Evolutionary conservation across 2,888 invertebrate species (phyloP).

Genomic region (Ashinkailepas kermadecensis): DNA sequence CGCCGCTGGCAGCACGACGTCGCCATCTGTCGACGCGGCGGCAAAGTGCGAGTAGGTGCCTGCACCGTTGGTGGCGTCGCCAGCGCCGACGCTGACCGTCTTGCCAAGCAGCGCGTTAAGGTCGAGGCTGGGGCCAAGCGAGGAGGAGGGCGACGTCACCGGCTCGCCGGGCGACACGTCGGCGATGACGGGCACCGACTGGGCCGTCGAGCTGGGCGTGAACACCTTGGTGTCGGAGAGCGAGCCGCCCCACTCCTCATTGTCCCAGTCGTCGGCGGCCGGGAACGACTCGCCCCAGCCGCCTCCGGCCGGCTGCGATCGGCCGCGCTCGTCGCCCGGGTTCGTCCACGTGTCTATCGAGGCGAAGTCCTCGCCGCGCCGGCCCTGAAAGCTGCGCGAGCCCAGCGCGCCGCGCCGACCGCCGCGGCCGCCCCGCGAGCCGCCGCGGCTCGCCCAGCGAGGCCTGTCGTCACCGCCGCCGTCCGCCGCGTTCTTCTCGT

Average conservation of each 20-base stretch:
- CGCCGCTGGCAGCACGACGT: background rate
- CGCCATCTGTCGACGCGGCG: background rate
- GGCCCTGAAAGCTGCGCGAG: conserved; percentile 14
- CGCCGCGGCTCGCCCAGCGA: background rate
- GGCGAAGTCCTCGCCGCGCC: conserved; percentile 23
- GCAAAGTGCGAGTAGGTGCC: background rate
- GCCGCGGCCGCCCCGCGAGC: conserved; percentile 16
- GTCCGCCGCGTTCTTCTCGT: conserved; percentile 20
- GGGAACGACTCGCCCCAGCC: conserved; percentile 50
- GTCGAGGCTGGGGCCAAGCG: conserved; percentile 30
- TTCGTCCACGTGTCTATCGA: conserved; percentile 7
- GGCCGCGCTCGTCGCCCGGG: conserved; percentile 38
- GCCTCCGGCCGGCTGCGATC: background rate
- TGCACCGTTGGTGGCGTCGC: background rate
- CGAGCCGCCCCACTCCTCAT: conserved; percentile 78
- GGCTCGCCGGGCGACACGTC: background rate
- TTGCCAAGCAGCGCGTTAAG: conserved; percentile 31
- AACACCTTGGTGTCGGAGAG: conserved; percentile 90
- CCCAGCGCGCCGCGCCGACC: conserved; percentile 19
- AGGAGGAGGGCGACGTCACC: background rate
- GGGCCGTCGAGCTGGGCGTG: conserved; percentile 51
- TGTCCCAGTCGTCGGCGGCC: conserved; percentile 72
- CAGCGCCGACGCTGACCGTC: background rate
- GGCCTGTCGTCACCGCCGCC: conserved; percentile 1
- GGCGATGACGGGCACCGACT: background rate